phyloP scores from a whole-genome alignment of 2,113 vertebrate species.

The Leptocoma aspasia region DNA sequence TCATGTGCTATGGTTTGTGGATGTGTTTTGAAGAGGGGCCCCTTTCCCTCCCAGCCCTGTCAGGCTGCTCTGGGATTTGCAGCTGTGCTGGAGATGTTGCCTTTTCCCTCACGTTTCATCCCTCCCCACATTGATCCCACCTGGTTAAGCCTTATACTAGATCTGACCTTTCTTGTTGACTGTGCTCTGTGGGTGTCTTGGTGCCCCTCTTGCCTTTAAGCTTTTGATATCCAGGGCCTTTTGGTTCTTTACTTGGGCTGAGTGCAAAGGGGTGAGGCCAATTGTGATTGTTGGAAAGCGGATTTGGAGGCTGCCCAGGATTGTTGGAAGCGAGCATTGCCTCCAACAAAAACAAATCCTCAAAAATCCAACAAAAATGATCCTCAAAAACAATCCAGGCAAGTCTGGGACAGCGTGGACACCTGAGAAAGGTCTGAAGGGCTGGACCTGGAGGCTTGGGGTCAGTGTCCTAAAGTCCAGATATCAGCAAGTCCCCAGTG shows the following conservation, averaged over 20 bases:
- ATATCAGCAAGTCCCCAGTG: background rate
- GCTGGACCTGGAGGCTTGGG: rapidly evolving
- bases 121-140: background rate
- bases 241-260: background rate
- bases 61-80: background rate
- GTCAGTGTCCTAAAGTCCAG: background rate
- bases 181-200: background rate
- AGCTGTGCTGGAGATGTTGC: background rate
- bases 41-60: too few species aligned
- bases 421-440: background rate
- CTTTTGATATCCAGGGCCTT: background rate
- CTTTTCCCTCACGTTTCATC: background rate
- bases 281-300: background rate
- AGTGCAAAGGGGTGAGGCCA: background rate
- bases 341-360: too few species aligned
- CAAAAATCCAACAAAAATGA: too few species aligned
- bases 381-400: background rate
- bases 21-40: background rate
- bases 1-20: background rate
- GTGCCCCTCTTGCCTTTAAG: background rate
- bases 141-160: background rate
- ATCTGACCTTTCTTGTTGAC: background rate
- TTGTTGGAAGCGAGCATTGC: rapidly evolving
- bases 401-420: rapidly evolving
- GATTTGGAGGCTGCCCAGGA: rapidly evolving